Evolutionary conservation across 2,888 invertebrate genomes (phyloP), one percentile per base, ranked within the genome.

Genomic region (Hanleya hanleyi): DNA sequence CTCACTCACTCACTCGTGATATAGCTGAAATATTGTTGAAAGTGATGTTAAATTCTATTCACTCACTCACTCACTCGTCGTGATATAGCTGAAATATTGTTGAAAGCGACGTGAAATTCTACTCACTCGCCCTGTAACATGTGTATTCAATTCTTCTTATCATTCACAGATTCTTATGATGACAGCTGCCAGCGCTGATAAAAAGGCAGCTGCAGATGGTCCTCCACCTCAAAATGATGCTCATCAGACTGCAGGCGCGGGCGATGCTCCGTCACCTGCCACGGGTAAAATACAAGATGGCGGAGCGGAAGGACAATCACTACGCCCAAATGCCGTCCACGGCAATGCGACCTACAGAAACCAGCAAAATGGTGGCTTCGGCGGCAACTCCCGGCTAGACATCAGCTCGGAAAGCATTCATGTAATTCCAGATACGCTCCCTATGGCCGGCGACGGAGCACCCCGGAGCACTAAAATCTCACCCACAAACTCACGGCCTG

Each of bases 391-490:
- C 57, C 4, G 12, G 4, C 57, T 15, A 26, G 57, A 57, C 26
- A 32, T 57, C 26, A 57, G 57, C 9, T 22, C 57, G 29, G 57
- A 57, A 26, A 57, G 29, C 9, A 57, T 57, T 22, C 57, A 57
- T 32, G 29, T 57, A 29, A 15, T 57, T 15, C 57, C 57, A 2
- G 57, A 57, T 26, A 22, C 32, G 4, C 26, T 57, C 15, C 57
- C 57, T 4, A 26, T 57, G 1, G 29, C 4, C 9, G 4, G 3
- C 9, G 64, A 64, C 36, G n/a, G 15, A 18, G 15, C 18, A 18
- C 9, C 64, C n/a, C 2, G 69, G n/a, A 76, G 76, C 0, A n/a
- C n/a, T n/a, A 76, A 68, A 62, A 73, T 78, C 26, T 76, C 73
- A 12, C 77, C 79, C 9, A 41, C 67, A 12, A 66, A 62, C 32